Evolutionary conservation across 2,888 invertebrate genomes (phyloP), one percentile per base, ranked within the genome.

Genomic region (Catocala sponsa): DNA sequence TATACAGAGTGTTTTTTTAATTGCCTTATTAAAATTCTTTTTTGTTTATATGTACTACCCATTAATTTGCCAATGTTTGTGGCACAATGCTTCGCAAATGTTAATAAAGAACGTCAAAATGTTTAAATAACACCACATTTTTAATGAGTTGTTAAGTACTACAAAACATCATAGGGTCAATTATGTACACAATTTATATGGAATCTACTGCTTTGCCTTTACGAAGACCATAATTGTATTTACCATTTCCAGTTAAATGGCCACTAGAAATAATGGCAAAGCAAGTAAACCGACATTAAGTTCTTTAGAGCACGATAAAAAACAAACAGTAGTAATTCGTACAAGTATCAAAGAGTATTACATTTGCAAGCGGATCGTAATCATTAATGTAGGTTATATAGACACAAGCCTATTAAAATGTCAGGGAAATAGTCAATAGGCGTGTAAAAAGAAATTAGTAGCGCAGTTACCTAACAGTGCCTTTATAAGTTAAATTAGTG

Each of bases 361-460:
- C 75, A 79, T 76, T 76, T 70, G 61, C 68, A 72, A 70, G 68
- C 69, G 62, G 68, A 68, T 65, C 63, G 76, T 63, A 61, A 72
- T 72, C 54, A 74, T 65, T 60, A 70, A 80, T 74, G 72, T 75
- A 60, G 78, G 74, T 75, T 72, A 66, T 59, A 58, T 33, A 25
- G 25, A 64, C 54, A 67, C 66, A 57, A 66, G 62, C 52, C 68
- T 77, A 82, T 81, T 82, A 80, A 76, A 78, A 71, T 77, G 82
- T 78, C 81, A 80, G 59, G 81, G 77, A 82, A 81, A 80, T 70
- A 72, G 59, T 72, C 72, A 70, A 74, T 69, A 78, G 60, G 63
- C 63, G 50, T 51, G 70, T 71, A 78, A 78, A 80, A 82, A 82
- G 72, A 68, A 68, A 74, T 73, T 66, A 72, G 71, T 74, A 60